Evolutionary conservation across 1,140 invertebrate genomes (phyloP), one percentile per base, ranked within the genome.

Genomic region (Halyomorpha halys): DNA sequence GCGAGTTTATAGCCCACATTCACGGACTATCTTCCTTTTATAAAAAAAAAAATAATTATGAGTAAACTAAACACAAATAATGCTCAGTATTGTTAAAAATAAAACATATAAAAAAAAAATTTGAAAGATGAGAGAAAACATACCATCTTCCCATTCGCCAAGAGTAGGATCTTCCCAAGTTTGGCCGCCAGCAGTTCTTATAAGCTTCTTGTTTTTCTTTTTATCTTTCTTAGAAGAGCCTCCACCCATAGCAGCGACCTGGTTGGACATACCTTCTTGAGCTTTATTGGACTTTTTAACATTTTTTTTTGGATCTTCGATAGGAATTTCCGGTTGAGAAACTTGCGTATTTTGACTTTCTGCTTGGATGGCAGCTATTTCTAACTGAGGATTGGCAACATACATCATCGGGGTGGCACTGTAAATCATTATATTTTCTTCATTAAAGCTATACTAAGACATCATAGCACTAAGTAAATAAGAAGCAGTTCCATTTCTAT

Each of bases 121-220:
- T 39, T 11, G 11, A 39, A 39, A 13, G 6, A 8, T 11, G 11
- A 39, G 11, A 39, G 34, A 39, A 8, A 11, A 39, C 34, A 11
- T 71, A 86, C 84, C 84, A 72, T 90, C 86, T 61, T 92, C 87
- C 94, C 94, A 98, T 71, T 98, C 95, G 15, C 83, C 72, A 23
- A 98, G 75, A 0, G 91, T 91, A 45, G 81, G 79, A 79, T 97
- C 96, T 76, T 98, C 94, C 96, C 96, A 98, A 2, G 86, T 85
- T 69, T 88, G 84, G 3, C 94, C 94, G 44, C 94, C 96, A 8
- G 94, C 95, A 69, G 86, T 90, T 53, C 95, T 78, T 44, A 97
- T 82, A 45, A 91, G 81, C 63, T 76, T 74, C 64, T 78, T 77
- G 61, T 79, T 79, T 63, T 77, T 77, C 60, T 80, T 76, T 62